Base-by-base conservation (phyloP, 2,888 invertebrate species). In the Alviniconcha strummeri region DNA sequence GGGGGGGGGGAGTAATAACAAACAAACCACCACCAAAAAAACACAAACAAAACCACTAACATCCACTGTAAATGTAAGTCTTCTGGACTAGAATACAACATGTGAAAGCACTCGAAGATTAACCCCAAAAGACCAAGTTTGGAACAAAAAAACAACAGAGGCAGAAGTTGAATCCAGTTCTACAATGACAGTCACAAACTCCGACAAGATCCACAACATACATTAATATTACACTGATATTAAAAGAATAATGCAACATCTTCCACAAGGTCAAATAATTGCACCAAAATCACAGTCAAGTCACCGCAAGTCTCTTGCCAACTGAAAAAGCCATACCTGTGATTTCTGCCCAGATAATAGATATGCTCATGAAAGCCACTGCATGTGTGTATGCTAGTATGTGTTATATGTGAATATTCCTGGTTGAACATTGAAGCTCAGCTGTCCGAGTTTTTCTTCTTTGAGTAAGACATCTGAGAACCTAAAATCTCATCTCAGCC, bases 201-300 rank as follows among this genome's bases (percentile, higher is more conserved):
- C 15, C 4, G 69, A n/a, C 9, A 17, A 69, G 77, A 77, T 17
- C 56, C 77, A 77, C 57, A 19, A 57, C n/a, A 77, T 56, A 77
- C 19, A 57, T 11, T 11, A 77, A 77, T n/a, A n/a, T n/a, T n/a
- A 57, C 57, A 57, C n/a, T 77, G 57, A 77, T 57, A 77, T 19
- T 57, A 56, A 77, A 57, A 6, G 11, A n/a, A 11, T 77, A 11
- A 55, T 77, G 77, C 77, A 77, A 19, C 77, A 57, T 55, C 54
- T 15, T 17, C 8, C 17, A 15, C 36, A 74, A 56, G 55, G 19
- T 57, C 11, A 77, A 77, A 3, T 57, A 57, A 19, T 54, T 57
- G 13, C 77, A 77, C 77, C 69, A n/a, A 77, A 77, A 77, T 77
- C 77, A 77, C 77, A 77, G 77, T 77, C 77, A 77, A 77, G 77